Conservation (phyloP, 2,797 vertebrate genomes). For the Pagetopsis macropterus region DNA sequence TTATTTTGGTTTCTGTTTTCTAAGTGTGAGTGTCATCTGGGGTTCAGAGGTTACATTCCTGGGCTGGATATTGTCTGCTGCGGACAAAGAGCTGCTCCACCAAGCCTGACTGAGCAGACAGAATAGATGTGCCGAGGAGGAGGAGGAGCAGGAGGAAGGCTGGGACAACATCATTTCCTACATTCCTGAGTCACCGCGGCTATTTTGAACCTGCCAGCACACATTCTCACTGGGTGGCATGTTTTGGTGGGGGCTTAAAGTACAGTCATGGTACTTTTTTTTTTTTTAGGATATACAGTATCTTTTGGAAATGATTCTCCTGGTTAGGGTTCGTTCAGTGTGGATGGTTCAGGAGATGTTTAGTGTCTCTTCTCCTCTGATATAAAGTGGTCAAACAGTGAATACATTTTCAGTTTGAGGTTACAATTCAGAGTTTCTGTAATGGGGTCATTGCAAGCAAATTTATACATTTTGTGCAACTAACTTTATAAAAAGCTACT, state of each 20-base stretch:
- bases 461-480: no score
- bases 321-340: no score
- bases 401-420: no score
- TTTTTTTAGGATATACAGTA: neutral
- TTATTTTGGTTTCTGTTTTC: constrained; percentile 23
- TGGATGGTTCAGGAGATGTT: no score
- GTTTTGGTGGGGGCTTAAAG: constrained; percentile 11
- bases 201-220: constrained; percentile 56
- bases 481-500: no score
- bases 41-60: constrained; percentile 80
- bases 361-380: no score
- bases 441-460: no score
- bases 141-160: constrained; percentile 50
- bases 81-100: constrained; percentile 69
- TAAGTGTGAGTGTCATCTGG: constrained; percentile 55
- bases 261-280: constrained; percentile 3
- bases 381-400: no score
- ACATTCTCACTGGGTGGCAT: constrained; percentile 61
- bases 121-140: constrained; percentile 65
- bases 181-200: constrained; percentile 65
- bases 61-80: constrained; percentile 74
- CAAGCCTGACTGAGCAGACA: constrained; percentile 76
- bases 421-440: no score
- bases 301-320: no score
- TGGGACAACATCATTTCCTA: constrained; percentile 73